Percentiles rank a stretch among this genome's conserved stretches.
Conservation (phyloP, 2,113 vertebrate genomes). For the Apistogramma diplotaenia region DNA sequence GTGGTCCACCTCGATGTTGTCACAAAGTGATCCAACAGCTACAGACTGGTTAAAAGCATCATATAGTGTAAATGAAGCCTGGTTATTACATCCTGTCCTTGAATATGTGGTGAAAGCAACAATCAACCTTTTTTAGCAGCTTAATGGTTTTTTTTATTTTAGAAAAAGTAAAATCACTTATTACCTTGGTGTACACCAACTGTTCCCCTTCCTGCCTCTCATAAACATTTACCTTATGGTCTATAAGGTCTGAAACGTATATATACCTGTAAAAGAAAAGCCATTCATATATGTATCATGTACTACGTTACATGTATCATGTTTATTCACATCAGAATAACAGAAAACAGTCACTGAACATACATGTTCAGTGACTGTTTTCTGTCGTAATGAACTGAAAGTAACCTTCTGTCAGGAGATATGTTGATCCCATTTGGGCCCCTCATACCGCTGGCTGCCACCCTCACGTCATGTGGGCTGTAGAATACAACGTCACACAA, state of each 20-base stretch:
- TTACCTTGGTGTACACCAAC: constrained; percentile 84
- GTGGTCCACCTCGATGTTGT: constrained; percentile 86
- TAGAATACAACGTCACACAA: constrained; percentile 86
- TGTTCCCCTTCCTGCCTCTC: constrained; percentile 78
- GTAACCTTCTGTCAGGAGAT: constrained; percentile 82
- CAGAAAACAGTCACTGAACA: neutral
- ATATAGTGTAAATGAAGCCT: neutral
- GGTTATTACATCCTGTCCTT: neutral
- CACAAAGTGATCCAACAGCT: constrained; percentile 77
- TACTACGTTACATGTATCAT: neutral
- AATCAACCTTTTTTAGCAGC: neutral
- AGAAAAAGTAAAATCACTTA: neutral
- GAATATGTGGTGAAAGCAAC: neutral
- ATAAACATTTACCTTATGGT: constrained; percentile 77
- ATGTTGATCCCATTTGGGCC: constrained; percentile 86
- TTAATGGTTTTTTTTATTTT: neutral
- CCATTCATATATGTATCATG: no score
- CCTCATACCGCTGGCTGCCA: constrained; percentile 78
- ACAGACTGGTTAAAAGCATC: constrained; percentile 70
- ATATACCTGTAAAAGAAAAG: constrained; percentile 75
- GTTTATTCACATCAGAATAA: neutral
- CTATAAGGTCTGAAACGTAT: constrained; percentile 79
- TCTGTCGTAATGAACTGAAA: neutral
- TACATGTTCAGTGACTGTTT: neutral
- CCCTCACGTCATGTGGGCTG: constrained; percentile 84